These are phyloP conservation scores for Lontra canadensis DNA, from an alignment of 2,113 vertebrate species.

Conservation along the genomic window DNA sequence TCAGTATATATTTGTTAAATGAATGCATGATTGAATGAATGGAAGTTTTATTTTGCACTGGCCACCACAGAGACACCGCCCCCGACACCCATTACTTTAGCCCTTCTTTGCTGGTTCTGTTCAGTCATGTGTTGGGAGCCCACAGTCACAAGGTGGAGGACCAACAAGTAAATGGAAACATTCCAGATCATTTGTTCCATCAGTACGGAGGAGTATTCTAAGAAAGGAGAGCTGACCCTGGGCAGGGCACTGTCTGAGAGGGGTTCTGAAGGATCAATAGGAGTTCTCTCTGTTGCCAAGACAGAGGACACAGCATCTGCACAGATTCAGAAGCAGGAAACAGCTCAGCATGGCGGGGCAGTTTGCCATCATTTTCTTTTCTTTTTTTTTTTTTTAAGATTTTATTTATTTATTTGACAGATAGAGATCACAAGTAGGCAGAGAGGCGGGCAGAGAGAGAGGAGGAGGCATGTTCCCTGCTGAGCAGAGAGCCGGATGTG, in stretches of 20 bases:
- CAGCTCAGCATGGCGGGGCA: neutral
- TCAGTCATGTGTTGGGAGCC: neutral
- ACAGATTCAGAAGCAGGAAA: neutral
- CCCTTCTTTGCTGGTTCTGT: neutral
- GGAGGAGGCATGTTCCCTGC: too few relatives aligned
- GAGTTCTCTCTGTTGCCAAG: conserved; percentile 5
- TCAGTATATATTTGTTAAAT: neutral
- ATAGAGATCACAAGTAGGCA: too few relatives aligned
- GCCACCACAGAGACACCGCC: neutral
- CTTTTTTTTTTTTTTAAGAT: too few relatives aligned
- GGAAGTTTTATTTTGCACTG: neutral
- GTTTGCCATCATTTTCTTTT: neutral
- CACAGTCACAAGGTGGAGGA: neutral
- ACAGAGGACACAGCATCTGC: neutral
- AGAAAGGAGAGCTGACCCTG: neutral
- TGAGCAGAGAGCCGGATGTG: too few relatives aligned
- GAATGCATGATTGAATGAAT: neutral
- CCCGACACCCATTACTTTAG: neutral
- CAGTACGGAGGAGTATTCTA: neutral
- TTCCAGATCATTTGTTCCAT: neutral
- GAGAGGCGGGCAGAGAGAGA: too few relatives aligned
- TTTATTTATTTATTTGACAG: too few relatives aligned
- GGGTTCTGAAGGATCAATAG: conserved; percentile 46
- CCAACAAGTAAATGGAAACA: neutral
- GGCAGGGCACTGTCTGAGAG: neutral